Percentiles rank a stretch among this genome's conserved stretches.
Conservation (phyloP, 2,113 vertebrate genomes). For the Tachycineta bicolor region DNA sequence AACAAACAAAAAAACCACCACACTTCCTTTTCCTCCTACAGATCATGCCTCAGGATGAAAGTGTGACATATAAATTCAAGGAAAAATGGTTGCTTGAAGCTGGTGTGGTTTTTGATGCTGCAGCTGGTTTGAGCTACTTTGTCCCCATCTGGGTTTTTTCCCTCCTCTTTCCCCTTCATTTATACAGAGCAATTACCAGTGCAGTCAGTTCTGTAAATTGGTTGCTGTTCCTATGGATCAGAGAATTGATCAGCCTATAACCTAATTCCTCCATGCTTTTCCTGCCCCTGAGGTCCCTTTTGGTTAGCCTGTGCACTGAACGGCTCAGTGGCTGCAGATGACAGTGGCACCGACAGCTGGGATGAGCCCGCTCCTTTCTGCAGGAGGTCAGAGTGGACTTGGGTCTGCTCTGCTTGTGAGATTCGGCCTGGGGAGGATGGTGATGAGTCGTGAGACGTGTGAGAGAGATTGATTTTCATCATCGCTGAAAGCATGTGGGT, state of each 20-base stretch:
- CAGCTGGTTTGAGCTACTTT: background rate
- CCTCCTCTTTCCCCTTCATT: background rate
- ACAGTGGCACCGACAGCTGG: accelerated
- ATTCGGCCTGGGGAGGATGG: background rate
- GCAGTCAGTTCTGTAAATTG: background rate
- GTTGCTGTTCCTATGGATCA: background rate
- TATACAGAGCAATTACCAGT: background rate
- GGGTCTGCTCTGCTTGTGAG: background rate
- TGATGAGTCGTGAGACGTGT: background rate
- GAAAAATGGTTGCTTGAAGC: background rate
- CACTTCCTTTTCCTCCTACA: background rate
- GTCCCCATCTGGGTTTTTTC: background rate
- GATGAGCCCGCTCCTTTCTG: accelerated
- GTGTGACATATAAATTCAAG: background rate
- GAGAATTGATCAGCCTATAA: background rate
- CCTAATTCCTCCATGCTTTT: background rate
- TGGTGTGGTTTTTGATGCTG: accelerated
- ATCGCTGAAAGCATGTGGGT: background rate
- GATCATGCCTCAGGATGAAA: background rate
- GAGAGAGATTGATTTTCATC: background rate
- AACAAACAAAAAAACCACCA: background rate
- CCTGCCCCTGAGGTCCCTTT: background rate
- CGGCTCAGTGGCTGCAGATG: accelerated
- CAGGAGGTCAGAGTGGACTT: background rate
- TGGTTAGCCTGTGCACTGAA: background rate